Percentiles rank a stretch among this genome's conserved stretches.
Conservation (phyloP, 1,140 invertebrate species). For the Venustaconcha ellipsiformis region DNA sequence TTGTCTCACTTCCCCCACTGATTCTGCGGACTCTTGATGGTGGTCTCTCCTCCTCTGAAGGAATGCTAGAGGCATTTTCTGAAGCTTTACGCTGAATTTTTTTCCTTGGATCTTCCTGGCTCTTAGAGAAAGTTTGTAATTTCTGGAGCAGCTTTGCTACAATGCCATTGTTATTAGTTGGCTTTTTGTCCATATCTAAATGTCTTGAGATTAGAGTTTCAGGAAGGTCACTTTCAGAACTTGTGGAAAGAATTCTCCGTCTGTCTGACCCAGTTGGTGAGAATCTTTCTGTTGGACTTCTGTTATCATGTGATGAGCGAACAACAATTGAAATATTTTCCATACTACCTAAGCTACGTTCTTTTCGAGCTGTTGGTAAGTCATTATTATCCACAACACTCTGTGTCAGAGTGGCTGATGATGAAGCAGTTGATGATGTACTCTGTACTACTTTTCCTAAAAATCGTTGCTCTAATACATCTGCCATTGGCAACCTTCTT, state of each 20-base stretch:
- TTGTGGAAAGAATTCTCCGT: constrained; percentile 31
- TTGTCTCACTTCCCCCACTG: constrained; percentile 25
- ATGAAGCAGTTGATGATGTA: constrained; percentile 16
- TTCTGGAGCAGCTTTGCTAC: constrained; percentile 42
- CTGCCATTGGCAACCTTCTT: constrained; percentile 36
- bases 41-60: constrained; percentile 15
- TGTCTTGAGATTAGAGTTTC: constrained; percentile 10
- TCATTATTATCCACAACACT: constrained; percentile 30
- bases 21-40: constrained; percentile 25
- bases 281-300: constrained; percentile 24
- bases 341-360: constrained; percentile 23
- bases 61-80: too few species aligned
- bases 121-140: constrained; percentile 41
- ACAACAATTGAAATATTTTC: constrained; percentile 22
- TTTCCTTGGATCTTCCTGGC: constrained; percentile 31
- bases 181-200: constrained; percentile 20
- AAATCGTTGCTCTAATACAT: constrained; percentile 41
- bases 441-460: constrained; percentile 25
- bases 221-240: constrained; percentile 37
- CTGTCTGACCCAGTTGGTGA: constrained; percentile 23
- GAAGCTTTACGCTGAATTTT: constrained; percentile 30
- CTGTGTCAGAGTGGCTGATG: constrained; percentile 27
- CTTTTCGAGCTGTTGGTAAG: constrained; percentile 21
- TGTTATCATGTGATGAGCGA: constrained; percentile 28
- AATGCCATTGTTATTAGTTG: constrained; percentile 20